Percentiles rank a stretch among this genome's conserved stretches.
These are phyloP conservation scores for Strigamia crassipes DNA, from an alignment of 2,888 invertebrate species.

Conservation along the genomic window DNA sequence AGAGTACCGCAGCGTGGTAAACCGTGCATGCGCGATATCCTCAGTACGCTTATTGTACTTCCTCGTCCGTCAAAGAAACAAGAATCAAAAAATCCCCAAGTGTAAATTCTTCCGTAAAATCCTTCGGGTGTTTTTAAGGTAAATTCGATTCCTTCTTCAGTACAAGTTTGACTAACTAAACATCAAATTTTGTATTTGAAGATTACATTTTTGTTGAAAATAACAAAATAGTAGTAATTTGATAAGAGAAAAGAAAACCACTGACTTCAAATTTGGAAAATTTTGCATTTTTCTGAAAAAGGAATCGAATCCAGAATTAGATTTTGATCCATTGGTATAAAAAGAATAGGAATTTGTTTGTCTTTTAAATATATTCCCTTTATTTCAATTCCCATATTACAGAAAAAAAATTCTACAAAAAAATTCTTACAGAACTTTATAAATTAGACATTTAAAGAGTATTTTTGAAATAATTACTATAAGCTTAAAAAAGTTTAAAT, in stretches of 20 bases:
- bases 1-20: conserved; percentile 92
- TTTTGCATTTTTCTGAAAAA: neutral
- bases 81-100: conserved; percentile 86
- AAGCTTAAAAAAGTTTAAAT: neutral
- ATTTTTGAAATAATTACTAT: neutral
- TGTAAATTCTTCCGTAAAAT: conserved; percentile 86
- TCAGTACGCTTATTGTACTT: conserved; percentile 77
- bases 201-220: neutral
- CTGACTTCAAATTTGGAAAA: conserved; percentile 18
- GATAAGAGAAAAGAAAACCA: neutral
- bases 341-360: neutral
- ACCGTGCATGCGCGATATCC: conserved; percentile 82
- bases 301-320: conserved; percentile 2
- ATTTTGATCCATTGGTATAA: neutral
- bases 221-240: neutral
- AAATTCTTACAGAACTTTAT: conserved; percentile 10
- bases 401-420: neutral
- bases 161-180: conserved; percentile 85
- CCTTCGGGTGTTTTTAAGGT: conserved; percentile 85
- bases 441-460: neutral
- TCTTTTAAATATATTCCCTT: conserved; percentile 24
- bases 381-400: conserved; percentile 4
- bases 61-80: conserved; percentile 92
- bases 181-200: neutral
- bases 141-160: conserved; percentile 93